Evolutionary conservation across 2,888 invertebrate genomes (phyloP).

Genomic region (Scaptomyza reducta): DNA sequence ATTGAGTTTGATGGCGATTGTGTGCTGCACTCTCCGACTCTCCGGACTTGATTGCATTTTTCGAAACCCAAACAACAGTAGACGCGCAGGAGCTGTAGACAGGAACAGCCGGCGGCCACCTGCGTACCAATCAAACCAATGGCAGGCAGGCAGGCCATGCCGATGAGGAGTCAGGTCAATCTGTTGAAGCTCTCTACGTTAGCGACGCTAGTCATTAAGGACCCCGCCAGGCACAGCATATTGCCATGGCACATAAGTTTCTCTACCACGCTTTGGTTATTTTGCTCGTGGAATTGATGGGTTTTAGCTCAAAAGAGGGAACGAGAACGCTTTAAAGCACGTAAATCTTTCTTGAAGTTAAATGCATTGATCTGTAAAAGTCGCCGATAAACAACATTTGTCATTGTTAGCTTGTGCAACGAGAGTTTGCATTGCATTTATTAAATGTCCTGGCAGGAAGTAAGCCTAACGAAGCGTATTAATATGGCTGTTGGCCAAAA

Average conservation of each 20-base stretch:
- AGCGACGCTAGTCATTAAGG: constrained; percentile 35
- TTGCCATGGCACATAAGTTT: no score
- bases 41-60: constrained; percentile 72
- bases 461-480: constrained; percentile 5
- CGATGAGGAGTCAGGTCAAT: constrained; percentile 28
- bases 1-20: constrained; percentile 79
- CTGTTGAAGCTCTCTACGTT: background rate
- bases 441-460: constrained; percentile 4
- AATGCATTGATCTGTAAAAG: constrained; percentile 54
- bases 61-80: constrained; percentile 34
- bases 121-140: constrained; percentile 72
- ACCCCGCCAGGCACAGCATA: constrained; percentile 24
- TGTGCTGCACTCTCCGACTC: constrained; percentile 58
- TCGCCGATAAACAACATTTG: constrained; percentile 47
- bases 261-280: background rate
- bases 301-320: constrained; percentile 7
- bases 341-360: constrained; percentile 36
- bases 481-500: background rate
- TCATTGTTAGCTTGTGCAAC: constrained; percentile 7
- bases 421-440: constrained; percentile 12
- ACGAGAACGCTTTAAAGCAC: constrained; percentile 44
- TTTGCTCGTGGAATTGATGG: constrained; percentile 59
- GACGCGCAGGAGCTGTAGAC: constrained; percentile 9
- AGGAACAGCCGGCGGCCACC: constrained; percentile 35
- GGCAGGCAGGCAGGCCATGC: constrained; percentile 36